Evolutionary conservation across 1,140 invertebrate species (phyloP), one percentile per base, ranked within the genome.

Genomic region (Rhizoglyphus robini): DNA sequence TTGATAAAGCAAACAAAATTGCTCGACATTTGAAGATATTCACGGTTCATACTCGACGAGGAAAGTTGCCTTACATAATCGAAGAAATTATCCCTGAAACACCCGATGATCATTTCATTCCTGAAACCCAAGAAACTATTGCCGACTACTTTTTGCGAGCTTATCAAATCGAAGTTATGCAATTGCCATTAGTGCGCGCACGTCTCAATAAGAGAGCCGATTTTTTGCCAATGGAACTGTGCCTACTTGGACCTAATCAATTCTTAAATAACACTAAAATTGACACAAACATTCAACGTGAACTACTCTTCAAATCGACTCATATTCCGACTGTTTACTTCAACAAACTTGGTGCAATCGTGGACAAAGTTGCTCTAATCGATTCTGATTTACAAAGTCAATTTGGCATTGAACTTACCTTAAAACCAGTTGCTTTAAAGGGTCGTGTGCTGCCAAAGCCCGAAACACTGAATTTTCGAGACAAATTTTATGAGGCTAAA

Each of bases 171-270:
- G n/a, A n/a, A 30, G 63, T 23, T n/a, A 1, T 2, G 23, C 18
- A 48, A 25, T 49, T 29, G n/a, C 46, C 15, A 20, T 27, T 67
- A 1, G 32, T 48, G 5, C 25, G n/a, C n/a, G n/a, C n/a, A n/a
- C n/a, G 61, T 15, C 23, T 18, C 0, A 46, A 18, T 25, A 20
- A 30, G 1, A 66, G 51, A 11, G 23, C 8, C 34, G 13, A 20
- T 4, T 49, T 18, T 36, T 30, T 67, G 3, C 66, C 66, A 30
- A 66, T 67, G 46, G 61, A 67, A 41, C 11, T 67, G 1, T 67
- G 65, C 32, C 20, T 32, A 23, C 20, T 67, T 13, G 38, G 54
- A 18, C 8, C 29, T 15, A 34, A 65, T n/a, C 66, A 65, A 38
- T 31, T 62, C 18, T 15, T 65, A 1, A 3, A 18, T 1, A 18